phyloP scores from a whole-genome alignment of 1,140 invertebrate genomes.

The Samia ricini region DNA sequence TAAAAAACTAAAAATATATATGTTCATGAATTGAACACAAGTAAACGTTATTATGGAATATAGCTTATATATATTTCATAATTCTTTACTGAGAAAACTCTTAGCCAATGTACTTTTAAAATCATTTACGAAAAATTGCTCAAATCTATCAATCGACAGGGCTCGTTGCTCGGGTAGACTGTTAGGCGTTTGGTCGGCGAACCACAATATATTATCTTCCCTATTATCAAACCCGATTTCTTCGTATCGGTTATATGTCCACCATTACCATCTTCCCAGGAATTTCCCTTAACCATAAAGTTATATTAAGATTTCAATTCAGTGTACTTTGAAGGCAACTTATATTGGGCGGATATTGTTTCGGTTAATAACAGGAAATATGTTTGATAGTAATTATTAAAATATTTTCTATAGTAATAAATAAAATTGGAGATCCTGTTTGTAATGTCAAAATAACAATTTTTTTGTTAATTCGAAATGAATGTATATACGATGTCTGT shows the following conservation, averaged over 20 bases:
- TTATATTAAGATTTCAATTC: background rate
- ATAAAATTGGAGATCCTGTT: no score
- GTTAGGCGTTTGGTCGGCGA: background rate
- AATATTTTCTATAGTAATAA: no score
- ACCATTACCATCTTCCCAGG: conserved; percentile 9
- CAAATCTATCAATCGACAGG: background rate
- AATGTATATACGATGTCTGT: no score
- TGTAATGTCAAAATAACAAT: no score
- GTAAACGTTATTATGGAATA: no score
- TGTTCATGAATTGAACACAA: no score
- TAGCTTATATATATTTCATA: no score
- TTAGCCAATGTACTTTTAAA: background rate
- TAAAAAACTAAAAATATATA: no score
- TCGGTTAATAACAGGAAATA: no score
- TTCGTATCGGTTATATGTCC: conserved; percentile 8
- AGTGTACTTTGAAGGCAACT: background rate
- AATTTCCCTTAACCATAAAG: background rate
- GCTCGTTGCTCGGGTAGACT: background rate
- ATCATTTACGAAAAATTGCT: background rate
- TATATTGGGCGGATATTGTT: background rate
- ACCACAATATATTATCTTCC: conserved; percentile 10
- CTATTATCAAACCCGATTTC: background rate
- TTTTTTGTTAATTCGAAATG: no score
- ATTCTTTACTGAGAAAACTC: no score
- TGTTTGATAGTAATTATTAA: no score